These are phyloP conservation scores for Xanthostigma xanthostigma DNA, from an alignment of 2,888 invertebrate species.

Conservation along the genomic window DNA sequence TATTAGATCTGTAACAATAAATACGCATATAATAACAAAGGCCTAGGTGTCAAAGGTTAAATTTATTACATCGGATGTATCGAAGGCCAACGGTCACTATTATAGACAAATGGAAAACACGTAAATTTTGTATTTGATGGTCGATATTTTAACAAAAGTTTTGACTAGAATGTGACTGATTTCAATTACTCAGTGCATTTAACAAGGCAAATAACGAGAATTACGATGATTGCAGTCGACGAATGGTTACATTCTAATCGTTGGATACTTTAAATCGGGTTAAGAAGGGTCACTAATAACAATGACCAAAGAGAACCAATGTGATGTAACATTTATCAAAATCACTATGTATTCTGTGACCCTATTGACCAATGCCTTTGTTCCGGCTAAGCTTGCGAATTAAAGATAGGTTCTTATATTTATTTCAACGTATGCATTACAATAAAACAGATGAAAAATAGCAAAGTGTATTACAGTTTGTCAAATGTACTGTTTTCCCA, in stretches of 20 bases:
- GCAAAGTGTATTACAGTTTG: too few species aligned
- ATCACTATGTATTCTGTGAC: too few species aligned
- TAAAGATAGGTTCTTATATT: too few species aligned
- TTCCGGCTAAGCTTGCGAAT: too few species aligned
- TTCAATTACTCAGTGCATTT: neutral
- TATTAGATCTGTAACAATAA: neutral
- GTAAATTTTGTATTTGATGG: neutral
- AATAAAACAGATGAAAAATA: too few species aligned
- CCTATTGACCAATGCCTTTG: too few species aligned
- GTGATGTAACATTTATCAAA: too few species aligned
- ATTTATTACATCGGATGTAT: neutral
- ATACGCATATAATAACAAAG: neutral
- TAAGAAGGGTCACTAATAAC: neutral
- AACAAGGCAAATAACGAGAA: too few species aligned
- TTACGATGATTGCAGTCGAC: too few species aligned
- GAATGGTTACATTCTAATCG: neutral
- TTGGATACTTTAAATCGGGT: neutral
- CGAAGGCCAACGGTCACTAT: neutral
- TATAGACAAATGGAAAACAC: neutral
- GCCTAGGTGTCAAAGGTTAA: neutral
- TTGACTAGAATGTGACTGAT: neutral
- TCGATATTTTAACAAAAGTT: neutral
- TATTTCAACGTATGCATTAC: too few species aligned
- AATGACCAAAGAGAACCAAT: too few species aligned
- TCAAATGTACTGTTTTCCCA: too few species aligned